A percentile compares a stretch with the other conserved stretches of the same genome.
Conservation (phyloP, 1,140 invertebrate genomes). For the Formica selysi region DNA sequence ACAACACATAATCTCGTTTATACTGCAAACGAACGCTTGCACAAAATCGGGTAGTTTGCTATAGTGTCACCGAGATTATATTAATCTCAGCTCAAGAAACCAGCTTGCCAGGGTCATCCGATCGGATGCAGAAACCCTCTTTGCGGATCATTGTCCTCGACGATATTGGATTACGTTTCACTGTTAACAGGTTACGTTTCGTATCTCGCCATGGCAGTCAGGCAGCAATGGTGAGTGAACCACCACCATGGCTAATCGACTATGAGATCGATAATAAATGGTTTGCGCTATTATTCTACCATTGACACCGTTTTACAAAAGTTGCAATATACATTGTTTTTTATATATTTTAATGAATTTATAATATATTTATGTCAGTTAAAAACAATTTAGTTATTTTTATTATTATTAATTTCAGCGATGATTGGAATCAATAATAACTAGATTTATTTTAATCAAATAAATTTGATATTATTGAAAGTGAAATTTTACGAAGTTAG, state of each 20-base stretch:
- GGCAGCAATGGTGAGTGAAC: slow-evolving; percentile 61
- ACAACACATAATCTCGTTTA: not conserved
- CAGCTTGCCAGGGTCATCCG: slow-evolving; percentile 55
- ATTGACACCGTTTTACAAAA: not conserved
- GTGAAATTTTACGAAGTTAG: not conserved
- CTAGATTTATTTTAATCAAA: not conserved
- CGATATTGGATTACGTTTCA: slow-evolving; percentile 75
- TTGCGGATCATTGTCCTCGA: slow-evolving; percentile 64
- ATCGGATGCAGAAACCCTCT: slow-evolving; percentile 68
- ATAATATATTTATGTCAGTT: not conserved
- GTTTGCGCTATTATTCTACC: not conserved
- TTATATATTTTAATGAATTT: no score
- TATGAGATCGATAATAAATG: slow-evolving; percentile 58
- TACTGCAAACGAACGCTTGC: slow-evolving; percentile 15
- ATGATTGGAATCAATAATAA: no score
- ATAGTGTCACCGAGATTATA: slow-evolving; percentile 66
- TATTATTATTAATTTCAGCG: not conserved
- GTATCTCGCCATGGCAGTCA: slow-evolving; percentile 67
- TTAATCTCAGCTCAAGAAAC: slow-evolving; percentile 58
- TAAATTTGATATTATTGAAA: not conserved
- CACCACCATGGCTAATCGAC: slow-evolving; percentile 69
- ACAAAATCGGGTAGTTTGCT: slow-evolving; percentile 53
- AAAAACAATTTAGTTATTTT: not conserved
- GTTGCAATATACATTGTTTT: not conserved
- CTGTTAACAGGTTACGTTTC: slow-evolving; percentile 77